Percentiles rank a stretch among this genome's conserved stretches.
phyloP scores from a whole-genome alignment of 2,797 vertebrate species.

The Chelmon rostratus region DNA sequence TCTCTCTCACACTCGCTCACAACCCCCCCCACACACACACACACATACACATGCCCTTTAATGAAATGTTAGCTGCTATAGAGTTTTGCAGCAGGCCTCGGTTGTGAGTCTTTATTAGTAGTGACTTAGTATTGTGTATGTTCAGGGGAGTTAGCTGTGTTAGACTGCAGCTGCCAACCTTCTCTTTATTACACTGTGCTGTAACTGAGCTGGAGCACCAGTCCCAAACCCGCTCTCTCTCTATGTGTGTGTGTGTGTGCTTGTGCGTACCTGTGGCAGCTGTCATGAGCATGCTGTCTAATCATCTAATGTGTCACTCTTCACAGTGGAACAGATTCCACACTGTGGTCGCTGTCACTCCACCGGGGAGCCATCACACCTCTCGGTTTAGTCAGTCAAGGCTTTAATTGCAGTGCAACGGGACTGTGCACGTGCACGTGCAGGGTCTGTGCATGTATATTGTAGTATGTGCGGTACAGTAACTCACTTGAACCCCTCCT shows the following conservation, averaged over 20 bases:
- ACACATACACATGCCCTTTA: slow-evolving; percentile 35
- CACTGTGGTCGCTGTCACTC: slow-evolving; percentile 60
- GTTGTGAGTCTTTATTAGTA: slow-evolving; percentile 67
- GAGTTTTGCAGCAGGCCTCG: slow-evolving; percentile 36
- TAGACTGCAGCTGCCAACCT: slow-evolving; percentile 52
- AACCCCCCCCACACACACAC: slow-evolving; percentile 28
- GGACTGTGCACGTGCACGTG: no score
- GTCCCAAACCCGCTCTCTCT: slow-evolving; percentile 14
- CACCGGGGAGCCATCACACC: slow-evolving; percentile 28
- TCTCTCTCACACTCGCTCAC: neutral
- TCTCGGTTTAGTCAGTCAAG: slow-evolving; percentile 39
- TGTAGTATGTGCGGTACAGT: neutral
- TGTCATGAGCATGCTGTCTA: slow-evolving; percentile 73
- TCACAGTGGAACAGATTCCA: slow-evolving; percentile 60
- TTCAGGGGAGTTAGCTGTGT: slow-evolving; percentile 51
- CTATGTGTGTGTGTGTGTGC: slow-evolving; percentile 14
- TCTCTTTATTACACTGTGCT: slow-evolving; percentile 56
- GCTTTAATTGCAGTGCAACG: slow-evolving; percentile 54
- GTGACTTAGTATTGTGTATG: slow-evolving; percentile 60
- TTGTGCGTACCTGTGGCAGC: slow-evolving; percentile 65
- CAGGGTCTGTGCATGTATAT: neutral
- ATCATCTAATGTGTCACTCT: slow-evolving; percentile 76
- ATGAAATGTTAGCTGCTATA: slow-evolving; percentile 62
- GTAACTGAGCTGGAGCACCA: slow-evolving; percentile 55
- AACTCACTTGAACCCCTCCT: neutral